Conservation (phyloP, 2,113 vertebrate species). For the Oxyruncus cristatus region DNA sequence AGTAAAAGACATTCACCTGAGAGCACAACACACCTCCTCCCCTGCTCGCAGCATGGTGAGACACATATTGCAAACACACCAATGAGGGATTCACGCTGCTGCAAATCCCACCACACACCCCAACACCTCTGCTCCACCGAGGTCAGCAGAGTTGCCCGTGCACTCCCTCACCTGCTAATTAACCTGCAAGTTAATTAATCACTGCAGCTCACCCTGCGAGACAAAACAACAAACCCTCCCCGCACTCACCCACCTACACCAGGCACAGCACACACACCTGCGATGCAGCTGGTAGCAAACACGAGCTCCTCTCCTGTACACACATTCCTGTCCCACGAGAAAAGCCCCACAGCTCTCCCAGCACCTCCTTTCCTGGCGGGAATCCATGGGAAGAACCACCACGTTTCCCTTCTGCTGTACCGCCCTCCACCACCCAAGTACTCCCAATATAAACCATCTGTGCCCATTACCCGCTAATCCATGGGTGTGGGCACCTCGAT, state of each 20-base stretch:
- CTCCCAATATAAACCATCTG: neutral
- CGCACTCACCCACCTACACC: neutral
- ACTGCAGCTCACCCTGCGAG: neutral
- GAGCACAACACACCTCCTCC: neutral
- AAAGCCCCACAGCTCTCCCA: neutral
- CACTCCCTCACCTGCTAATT: neutral
- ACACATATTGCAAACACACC: neutral
- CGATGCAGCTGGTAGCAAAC: neutral
- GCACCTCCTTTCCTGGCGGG: accelerated
- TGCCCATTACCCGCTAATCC: neutral
- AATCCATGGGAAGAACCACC: neutral
- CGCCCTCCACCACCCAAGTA: accelerated
- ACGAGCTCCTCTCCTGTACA: neutral
- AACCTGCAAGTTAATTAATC: neutral
- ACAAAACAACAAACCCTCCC: neutral
- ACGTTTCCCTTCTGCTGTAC: neutral
- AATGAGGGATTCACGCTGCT: too few species aligned
- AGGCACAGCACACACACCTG: neutral
- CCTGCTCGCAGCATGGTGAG: accelerated
- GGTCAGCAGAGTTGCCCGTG: neutral
- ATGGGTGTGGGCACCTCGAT: accelerated
- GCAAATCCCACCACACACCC: too few species aligned
- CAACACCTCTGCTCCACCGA: too few species aligned
- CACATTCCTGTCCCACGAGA: neutral
- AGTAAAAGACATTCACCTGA: neutral